Percentiles rank a stretch among this genome's conserved stretches.
These are phyloP conservation scores for Dolichallabes microphthalmus DNA, from an alignment of 2,113 vertebrate species.

Conservation along the genomic window DNA sequence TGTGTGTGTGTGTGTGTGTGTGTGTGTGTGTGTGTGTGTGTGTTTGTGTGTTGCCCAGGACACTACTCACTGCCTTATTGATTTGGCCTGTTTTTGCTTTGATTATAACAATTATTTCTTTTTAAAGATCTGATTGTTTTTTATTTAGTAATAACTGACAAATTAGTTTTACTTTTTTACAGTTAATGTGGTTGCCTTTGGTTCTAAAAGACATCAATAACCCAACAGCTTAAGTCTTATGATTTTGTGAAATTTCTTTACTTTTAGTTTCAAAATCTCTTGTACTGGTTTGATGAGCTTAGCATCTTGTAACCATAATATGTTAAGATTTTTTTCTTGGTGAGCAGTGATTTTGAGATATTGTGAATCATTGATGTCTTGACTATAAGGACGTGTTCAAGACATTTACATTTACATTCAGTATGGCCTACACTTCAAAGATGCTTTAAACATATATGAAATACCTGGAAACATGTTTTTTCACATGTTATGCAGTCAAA, in stretches of 20 bases:
- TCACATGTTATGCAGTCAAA: not conserved
- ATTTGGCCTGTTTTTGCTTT: not conserved
- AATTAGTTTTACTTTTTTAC: not conserved
- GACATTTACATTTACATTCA: not conserved
- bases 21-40: not conserved
- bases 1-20: not conserved
- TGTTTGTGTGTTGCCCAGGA: not conserved
- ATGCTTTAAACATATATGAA: not conserved
- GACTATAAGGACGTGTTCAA: not conserved
- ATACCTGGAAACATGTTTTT: not conserved
- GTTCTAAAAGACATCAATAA: not conserved
- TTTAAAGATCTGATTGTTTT: not conserved
- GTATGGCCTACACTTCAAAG: not conserved
- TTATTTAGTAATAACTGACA: not conserved
- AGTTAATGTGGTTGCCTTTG: not conserved
- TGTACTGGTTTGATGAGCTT: not conserved
- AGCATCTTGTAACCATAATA: not conserved
- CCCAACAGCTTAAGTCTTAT: not conserved
- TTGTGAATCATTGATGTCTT: not conserved
- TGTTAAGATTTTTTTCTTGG: not conserved
- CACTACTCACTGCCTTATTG: not conserved
- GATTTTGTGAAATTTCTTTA: not conserved
- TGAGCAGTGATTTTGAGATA: not conserved
- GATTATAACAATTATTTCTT: not conserved
- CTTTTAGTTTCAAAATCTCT: not conserved